Conservation (phyloP, 53 echinoderm and acorn worm genomes). For the Arbacia lixula region DNA sequence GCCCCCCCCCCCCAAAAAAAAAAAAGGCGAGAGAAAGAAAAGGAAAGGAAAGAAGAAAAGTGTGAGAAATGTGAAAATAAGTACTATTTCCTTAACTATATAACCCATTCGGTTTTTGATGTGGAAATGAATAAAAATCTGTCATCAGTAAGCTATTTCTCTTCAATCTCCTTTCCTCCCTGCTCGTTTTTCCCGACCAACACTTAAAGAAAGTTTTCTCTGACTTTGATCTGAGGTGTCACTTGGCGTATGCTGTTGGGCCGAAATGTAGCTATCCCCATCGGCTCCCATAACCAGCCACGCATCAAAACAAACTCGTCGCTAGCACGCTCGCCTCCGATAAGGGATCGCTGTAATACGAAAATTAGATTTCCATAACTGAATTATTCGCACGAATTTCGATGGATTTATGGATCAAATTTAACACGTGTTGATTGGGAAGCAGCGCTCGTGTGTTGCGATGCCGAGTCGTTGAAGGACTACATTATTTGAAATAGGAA, state of each 20-base stretch:
- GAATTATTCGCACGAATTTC: constrained; percentile 31
- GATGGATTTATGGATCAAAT: constrained; percentile 23
- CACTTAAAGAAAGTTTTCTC: too few relatives aligned
- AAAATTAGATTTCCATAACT: constrained; percentile 56
- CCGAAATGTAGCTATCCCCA: constrained; percentile 17
- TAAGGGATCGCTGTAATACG: constrained; percentile 42
- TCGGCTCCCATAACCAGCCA: constrained; percentile 21
- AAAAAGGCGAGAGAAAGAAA: too few relatives aligned
- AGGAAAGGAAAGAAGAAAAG: too few relatives aligned
- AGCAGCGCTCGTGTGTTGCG: not conserved
- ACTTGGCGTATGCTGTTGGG: constrained; percentile 21
- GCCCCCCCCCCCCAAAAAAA: too few relatives aligned
- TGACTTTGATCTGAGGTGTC: not conserved
- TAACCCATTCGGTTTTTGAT: too few relatives aligned
- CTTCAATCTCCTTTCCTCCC: too few relatives aligned
- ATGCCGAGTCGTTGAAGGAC: not conserved
- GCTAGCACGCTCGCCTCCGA: constrained; percentile 28
- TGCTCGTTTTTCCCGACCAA: too few relatives aligned
- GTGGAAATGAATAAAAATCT: too few relatives aligned
- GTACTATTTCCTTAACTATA: too few relatives aligned
- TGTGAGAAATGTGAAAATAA: too few relatives aligned
- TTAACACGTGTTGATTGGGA: constrained; percentile 36
- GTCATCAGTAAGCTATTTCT: too few relatives aligned
- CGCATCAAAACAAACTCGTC: constrained; percentile 50
- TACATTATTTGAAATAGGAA: constrained; percentile 17